Evolutionary conservation across 1,140 invertebrate genomes (phyloP).

Genomic region (Fopius arisanus): DNA sequence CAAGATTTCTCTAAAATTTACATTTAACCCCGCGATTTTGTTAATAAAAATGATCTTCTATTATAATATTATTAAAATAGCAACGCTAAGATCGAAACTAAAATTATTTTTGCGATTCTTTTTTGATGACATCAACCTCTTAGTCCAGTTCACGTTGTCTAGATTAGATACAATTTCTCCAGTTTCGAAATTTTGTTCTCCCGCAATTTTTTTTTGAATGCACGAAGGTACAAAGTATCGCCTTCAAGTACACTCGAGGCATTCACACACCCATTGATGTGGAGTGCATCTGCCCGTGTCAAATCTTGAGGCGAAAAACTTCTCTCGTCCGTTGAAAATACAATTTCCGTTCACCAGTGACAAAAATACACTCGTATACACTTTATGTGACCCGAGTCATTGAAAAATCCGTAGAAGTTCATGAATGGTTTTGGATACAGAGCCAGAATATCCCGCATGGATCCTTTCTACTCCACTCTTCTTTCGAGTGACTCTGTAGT

Average conservation of each 20-base stretch:
- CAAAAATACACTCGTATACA: constrained; percentile 17
- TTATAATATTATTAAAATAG: too few relatives aligned
- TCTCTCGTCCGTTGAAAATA: constrained; percentile 13
- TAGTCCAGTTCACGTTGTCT: too few relatives aligned
- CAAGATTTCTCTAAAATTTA: too few relatives aligned
- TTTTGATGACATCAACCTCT: too few relatives aligned
- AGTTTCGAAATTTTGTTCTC: too few relatives aligned
- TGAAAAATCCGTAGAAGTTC: not conserved
- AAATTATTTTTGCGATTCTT: too few relatives aligned
- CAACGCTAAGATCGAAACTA: too few relatives aligned
- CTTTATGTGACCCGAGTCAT: constrained; percentile 32
- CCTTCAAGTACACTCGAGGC: not conserved
- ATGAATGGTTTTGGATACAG: constrained; percentile 4
- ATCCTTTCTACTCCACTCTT: constrained; percentile 7
- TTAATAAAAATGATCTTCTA: too few relatives aligned
- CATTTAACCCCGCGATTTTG: too few relatives aligned
- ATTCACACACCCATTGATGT: constrained; percentile 5
- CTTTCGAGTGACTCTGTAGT: constrained; percentile 51
- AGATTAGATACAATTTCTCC: too few relatives aligned
- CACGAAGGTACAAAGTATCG: not conserved
- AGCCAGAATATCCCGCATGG: not conserved
- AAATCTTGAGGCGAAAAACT: constrained; percentile 41
- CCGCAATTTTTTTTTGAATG: too few relatives aligned
- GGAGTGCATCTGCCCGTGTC: constrained; percentile 46
- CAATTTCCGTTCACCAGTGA: constrained; percentile 5